Conservation (phyloP, 2,797 vertebrate genomes). For the Platyrinchus mystaceus region DNA sequence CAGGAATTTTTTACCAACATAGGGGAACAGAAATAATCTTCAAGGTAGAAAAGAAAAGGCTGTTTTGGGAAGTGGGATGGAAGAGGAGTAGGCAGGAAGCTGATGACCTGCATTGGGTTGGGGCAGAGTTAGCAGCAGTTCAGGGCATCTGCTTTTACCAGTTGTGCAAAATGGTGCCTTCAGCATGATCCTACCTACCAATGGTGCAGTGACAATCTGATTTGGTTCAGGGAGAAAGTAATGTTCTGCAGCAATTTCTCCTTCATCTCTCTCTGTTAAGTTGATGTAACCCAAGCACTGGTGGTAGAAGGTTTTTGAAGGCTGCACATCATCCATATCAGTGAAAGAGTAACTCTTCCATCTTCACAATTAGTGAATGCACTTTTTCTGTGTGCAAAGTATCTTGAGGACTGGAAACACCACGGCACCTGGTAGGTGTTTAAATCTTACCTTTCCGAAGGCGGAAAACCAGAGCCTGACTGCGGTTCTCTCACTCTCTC, state of each 20-base stretch:
- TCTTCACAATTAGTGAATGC: background rate
- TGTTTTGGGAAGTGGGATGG: background rate
- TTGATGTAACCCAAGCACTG: background rate
- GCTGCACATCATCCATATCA: rapidly evolving
- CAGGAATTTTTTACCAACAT: background rate
- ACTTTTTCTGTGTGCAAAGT: background rate
- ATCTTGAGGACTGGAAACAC: background rate
- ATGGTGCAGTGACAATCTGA: background rate
- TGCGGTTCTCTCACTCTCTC: rapidly evolving
- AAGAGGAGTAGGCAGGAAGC: background rate
- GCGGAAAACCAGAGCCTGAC: background rate
- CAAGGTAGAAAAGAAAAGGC: background rate
- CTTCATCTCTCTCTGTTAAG: rapidly evolving
- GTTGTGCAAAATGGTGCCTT: background rate
- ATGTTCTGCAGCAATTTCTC: background rate
- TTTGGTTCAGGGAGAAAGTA: background rate
- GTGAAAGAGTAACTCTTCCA: background rate
- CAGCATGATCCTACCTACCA: background rate
- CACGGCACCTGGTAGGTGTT: background rate
- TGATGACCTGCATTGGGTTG: rapidly evolving
- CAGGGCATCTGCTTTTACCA: background rate
- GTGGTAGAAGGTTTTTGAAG: background rate
- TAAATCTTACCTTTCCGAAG: background rate
- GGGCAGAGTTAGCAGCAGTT: background rate
- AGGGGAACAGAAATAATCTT: background rate